Percentiles rank a stretch among this genome's conserved stretches.
These are phyloP conservation scores for Spilosoma lubricipeda DNA, from an alignment of 2,888 invertebrate species.

Conservation along the genomic window DNA sequence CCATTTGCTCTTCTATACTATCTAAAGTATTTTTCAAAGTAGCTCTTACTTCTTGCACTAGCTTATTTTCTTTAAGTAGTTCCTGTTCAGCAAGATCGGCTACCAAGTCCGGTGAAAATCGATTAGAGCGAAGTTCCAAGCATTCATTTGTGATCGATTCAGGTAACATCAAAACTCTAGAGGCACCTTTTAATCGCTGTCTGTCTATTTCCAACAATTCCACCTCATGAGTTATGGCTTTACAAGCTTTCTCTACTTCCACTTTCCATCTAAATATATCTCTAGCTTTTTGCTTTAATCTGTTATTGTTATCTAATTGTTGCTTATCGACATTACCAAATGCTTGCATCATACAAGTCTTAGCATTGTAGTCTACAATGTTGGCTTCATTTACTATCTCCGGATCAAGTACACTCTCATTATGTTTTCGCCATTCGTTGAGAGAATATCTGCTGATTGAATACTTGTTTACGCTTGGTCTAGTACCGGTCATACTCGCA, in stretches of 20 bases:
- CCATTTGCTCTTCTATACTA: constrained; percentile 89
- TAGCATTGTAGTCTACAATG: constrained; percentile 87
- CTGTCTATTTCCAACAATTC: constrained; percentile 89
- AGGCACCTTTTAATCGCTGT: constrained; percentile 89
- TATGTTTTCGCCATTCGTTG: constrained; percentile 90
- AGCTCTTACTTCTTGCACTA: constrained; percentile 89
- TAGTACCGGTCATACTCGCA: constrained; percentile 89
- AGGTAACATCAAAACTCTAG: constrained; percentile 89
- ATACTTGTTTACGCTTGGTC: constrained; percentile 91
- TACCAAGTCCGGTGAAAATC: constrained; percentile 91
- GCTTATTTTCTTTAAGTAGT: constrained; percentile 90
- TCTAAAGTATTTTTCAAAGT: constrained; percentile 87
- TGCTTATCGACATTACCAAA: constrained; percentile 89
- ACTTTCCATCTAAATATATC: constrained; percentile 92
- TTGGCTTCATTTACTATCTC: constrained; percentile 84
- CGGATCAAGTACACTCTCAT: constrained; percentile 82
- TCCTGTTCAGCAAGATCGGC: constrained; percentile 92
- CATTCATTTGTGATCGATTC: constrained; percentile 92
- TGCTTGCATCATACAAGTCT: constrained; percentile 88
- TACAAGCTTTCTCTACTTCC: constrained; percentile 90
- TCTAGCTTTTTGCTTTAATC: constrained; percentile 88
- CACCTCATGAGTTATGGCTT: constrained; percentile 90
- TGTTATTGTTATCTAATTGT: constrained; percentile 89
- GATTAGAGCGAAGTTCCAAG: constrained; percentile 89
- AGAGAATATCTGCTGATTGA: constrained; percentile 90